phyloP scores from a whole-genome alignment of 2,888 invertebrate species.

The Allophyes oxyacanthae region DNA sequence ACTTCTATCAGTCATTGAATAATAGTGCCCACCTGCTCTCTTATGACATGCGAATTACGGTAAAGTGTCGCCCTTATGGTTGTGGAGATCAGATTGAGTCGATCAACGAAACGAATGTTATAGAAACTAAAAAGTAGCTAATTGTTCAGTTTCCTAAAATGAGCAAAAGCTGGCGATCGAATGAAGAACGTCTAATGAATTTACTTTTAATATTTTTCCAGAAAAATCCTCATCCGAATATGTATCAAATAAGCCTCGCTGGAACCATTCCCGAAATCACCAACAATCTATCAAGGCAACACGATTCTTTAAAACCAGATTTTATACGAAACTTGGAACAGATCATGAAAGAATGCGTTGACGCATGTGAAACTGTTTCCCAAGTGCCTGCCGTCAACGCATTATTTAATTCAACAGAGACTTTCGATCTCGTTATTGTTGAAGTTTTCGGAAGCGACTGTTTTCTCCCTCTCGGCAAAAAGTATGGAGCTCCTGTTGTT shows the following conservation, averaged over 20 bases:
- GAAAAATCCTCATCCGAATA: slow-evolving; percentile 80
- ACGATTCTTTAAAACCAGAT: slow-evolving; percentile 77
- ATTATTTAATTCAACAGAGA: slow-evolving; percentile 75
- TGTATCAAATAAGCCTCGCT: slow-evolving; percentile 83
- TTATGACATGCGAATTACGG: no score
- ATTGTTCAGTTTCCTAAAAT: no score
- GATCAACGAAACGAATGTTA: no score
- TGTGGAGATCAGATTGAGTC: no score
- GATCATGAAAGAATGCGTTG: slow-evolving; percentile 83
- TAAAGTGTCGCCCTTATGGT: no score
- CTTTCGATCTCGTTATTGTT: slow-evolving; percentile 81
- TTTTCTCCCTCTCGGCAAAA: slow-evolving; percentile 87
- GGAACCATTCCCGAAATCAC: slow-evolving; percentile 84
- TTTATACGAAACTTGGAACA: slow-evolving; percentile 80
- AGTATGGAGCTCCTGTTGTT: slow-evolving; percentile 87
- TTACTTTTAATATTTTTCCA: slow-evolving; percentile 62
- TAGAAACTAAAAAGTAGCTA: no score
- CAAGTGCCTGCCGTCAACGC: slow-evolving; percentile 76
- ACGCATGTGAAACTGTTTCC: slow-evolving; percentile 82
- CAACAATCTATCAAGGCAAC: slow-evolving; percentile 77
- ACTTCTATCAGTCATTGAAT: no score
- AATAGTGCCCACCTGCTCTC: no score
- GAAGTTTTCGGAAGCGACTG: slow-evolving; percentile 90
- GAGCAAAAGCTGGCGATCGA: no score
- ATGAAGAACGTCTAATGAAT: no score